A percentile compares a stretch with the other conserved stretches of the same genome.
Conservation (phyloP, 2,888 invertebrate species). For the Tuberolachnus salignus region DNA sequence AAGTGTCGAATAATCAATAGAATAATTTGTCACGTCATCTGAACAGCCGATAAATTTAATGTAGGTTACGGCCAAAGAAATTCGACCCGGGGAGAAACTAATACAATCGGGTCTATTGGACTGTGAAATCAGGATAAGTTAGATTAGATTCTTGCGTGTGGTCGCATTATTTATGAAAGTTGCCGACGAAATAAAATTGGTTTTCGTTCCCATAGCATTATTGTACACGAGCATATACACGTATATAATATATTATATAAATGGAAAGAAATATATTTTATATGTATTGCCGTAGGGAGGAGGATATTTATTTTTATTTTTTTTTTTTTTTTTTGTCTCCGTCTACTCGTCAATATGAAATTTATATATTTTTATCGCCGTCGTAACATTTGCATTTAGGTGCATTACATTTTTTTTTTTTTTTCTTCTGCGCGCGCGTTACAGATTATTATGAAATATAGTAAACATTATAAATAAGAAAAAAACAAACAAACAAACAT, state of each 20-base stretch:
- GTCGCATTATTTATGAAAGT: constrained; percentile 34
- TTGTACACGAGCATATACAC: constrained; percentile 2
- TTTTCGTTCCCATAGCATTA: constrained; percentile 24
- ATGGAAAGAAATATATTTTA: not conserved
- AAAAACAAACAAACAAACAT: not conserved
- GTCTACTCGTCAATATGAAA: not conserved
- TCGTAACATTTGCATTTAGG: not conserved
- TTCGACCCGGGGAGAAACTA: constrained; percentile 5
- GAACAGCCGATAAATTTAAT: constrained; percentile 25
- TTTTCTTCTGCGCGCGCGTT: too few species aligned
- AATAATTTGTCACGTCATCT: constrained; percentile 25
- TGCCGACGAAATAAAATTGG: constrained; percentile 44
- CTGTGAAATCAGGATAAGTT: constrained; percentile 52
- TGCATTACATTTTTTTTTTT: not conserved
- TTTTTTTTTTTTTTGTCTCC: not conserved
- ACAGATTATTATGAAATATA: not conserved
- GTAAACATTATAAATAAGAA: constrained; percentile 1
- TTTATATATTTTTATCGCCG: not conserved
- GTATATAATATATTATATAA: constrained; percentile 19
- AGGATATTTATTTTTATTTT: too few species aligned
- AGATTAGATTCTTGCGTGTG: constrained; percentile 28
- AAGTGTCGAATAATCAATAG: constrained; percentile 13
- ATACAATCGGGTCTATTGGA: constrained; percentile 8
- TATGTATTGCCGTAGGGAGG: too few species aligned
- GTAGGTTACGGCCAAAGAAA: constrained; percentile 4